Evolutionary conservation across 1,140 invertebrate species (phyloP).

Genomic region (Penaeus indicus): DNA sequence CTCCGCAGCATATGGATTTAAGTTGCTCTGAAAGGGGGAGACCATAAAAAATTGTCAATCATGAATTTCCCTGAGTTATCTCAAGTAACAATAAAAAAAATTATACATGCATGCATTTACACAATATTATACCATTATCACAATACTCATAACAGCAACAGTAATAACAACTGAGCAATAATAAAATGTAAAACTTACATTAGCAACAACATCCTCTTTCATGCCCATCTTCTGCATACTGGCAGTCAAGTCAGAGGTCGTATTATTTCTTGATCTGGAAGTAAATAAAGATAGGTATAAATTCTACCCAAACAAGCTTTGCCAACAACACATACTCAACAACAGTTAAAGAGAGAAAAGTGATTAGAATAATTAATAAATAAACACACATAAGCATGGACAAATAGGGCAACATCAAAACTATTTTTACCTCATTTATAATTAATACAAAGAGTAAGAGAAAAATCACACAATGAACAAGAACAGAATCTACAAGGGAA

Average conservation of each 20-base stretch:
- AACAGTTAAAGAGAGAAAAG: too few species aligned
- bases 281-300: background rate
- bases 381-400: too few species aligned
- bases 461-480: background rate
- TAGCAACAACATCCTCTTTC: constrained; percentile 38
- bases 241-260: constrained; percentile 28
- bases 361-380: too few species aligned
- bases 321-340: too few species aligned
- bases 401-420: too few species aligned
- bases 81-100: background rate
- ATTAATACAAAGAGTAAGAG: background rate
- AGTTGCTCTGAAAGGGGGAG: constrained; percentile 35
- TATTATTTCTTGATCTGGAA: constrained; percentile 50
- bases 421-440: too few species aligned
- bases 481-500: too few species aligned
- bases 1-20: constrained; percentile 52
- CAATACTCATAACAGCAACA: too few species aligned
- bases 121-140: too few species aligned
- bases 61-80: too few species aligned
- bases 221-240: constrained; percentile 54
- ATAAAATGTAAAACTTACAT: constrained; percentile 7
- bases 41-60: too few species aligned
- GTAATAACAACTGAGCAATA: background rate
- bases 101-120: background rate
- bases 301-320: background rate